Evolutionary conservation across 2,113 vertebrate genomes (phyloP).

Genomic region (Corapipo altera): DNA sequence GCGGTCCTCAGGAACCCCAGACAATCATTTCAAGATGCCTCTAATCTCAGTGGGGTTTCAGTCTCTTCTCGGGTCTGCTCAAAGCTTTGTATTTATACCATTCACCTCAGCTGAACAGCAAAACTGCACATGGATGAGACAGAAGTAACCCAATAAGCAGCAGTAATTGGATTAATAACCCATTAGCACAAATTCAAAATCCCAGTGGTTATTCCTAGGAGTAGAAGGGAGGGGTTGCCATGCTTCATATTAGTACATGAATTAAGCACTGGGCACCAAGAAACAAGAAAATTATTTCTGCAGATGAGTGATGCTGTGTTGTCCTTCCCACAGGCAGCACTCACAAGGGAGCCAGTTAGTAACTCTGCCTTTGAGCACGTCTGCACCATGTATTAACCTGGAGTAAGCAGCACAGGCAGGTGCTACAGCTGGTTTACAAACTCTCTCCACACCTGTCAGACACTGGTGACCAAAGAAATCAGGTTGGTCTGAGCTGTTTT

Average conservation of each 20-base stretch:
- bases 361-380: neutral
- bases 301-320: neutral
- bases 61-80: neutral
- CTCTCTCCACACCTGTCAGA: neutral
- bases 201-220: conserved; percentile 11
- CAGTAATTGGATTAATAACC: conserved; percentile 57
- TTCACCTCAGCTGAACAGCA: neutral
- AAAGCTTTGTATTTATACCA: conserved; percentile 19
- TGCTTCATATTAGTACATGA: neutral
- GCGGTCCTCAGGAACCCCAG: neutral
- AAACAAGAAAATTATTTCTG: neutral
- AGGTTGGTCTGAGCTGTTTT: neutral
- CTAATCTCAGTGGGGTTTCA: conserved; percentile 3
- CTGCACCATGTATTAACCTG: neutral
- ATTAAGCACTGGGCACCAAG: neutral
- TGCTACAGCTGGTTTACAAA: neutral
- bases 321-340: neutral
- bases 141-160: neutral
- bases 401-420: neutral
- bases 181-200: conserved; percentile 42
- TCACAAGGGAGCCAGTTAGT: neutral
- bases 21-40: neutral
- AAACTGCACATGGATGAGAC: neutral
- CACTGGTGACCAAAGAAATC: neutral
- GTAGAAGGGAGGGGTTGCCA: neutral